Percentiles rank a stretch among this genome's conserved stretches.
phyloP scores from a whole-genome alignment of 2,888 invertebrate genomes.

The Scaptomyza flava region DNA sequence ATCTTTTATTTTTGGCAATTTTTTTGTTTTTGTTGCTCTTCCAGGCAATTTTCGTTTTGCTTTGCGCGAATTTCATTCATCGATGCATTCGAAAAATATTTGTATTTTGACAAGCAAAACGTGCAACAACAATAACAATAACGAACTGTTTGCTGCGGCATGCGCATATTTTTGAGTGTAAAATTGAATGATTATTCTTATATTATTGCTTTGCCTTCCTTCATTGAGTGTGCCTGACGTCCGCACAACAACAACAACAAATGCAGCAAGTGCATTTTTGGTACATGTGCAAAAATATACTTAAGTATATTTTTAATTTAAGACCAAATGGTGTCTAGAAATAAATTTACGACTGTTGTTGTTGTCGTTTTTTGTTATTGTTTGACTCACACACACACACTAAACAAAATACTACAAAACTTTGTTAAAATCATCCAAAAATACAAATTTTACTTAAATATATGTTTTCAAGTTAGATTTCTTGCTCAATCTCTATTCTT shows the following conservation, averaged over 20 bases:
- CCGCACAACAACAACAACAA: constrained; percentile 17
- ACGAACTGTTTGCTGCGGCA: background rate
- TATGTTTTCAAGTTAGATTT: too few species aligned
- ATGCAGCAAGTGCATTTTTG: constrained; percentile 49
- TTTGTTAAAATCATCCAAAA: too few species aligned
- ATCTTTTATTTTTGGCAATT: too few species aligned
- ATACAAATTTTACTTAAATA: too few species aligned
- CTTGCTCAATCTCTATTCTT: too few species aligned
- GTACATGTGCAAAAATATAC: constrained; percentile 7
- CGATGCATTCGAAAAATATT: constrained; percentile 39
- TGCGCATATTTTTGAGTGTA: constrained; percentile 3
- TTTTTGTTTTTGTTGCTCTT: constrained; percentile 27
- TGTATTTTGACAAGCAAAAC: constrained; percentile 42
- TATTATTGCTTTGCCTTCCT: background rate
- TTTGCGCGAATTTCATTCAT: constrained; percentile 56
- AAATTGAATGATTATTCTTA: background rate
- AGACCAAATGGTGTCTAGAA: constrained; percentile 68
- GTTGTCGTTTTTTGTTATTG: constrained; percentile 11
- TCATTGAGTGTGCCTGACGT: background rate
- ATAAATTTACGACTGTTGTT: constrained; percentile 37
- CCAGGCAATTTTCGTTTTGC: constrained; percentile 26
- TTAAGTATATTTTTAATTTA: constrained; percentile 44
- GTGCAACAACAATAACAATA: constrained; percentile 38
- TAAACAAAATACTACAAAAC: too few species aligned
- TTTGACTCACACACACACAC: constrained; percentile 51